Conservation (phyloP, 2,797 vertebrate genomes). For the Dromococcyx pavoninus region DNA sequence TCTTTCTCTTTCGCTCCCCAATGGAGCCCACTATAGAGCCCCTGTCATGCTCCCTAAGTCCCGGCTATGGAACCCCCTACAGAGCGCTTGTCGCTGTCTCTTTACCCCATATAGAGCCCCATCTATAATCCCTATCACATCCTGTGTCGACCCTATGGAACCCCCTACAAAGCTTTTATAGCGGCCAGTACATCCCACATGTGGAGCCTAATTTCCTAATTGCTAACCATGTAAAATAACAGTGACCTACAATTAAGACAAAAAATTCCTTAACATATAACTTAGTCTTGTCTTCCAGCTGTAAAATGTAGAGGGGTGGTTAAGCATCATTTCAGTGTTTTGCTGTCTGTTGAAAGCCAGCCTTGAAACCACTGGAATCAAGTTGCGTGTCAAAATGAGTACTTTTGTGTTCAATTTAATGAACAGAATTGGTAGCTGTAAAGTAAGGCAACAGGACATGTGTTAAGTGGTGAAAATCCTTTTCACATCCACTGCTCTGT, state of each 20-base stretch:
- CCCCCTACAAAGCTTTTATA: no score
- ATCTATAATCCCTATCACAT: no score
- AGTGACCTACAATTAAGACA: neutral
- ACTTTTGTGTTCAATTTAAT: neutral
- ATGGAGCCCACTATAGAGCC: no score
- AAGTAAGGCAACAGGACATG: accelerated
- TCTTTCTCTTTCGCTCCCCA: no score
- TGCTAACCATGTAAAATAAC: neutral
- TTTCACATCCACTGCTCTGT: neutral
- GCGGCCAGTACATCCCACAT: no score
- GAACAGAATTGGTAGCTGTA: neutral
- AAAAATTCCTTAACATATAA: neutral
- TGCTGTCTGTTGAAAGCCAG: neutral
- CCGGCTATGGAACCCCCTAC: no score
- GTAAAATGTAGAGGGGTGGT: neutral
- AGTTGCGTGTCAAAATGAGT: neutral
- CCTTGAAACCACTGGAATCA: neutral
- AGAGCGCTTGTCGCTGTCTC: no score
- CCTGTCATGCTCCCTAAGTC: no score
- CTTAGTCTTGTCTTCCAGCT: neutral
- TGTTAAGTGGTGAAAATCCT: neutral
- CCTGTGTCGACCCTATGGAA: no score
- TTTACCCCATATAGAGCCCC: no score
- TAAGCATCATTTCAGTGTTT: neutral
- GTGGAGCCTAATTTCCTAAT: no score